Evolutionary conservation across 2,113 vertebrate genomes (phyloP), one percentile per base, ranked within the genome.

Genomic region (Fukomys damarensis): DNA sequence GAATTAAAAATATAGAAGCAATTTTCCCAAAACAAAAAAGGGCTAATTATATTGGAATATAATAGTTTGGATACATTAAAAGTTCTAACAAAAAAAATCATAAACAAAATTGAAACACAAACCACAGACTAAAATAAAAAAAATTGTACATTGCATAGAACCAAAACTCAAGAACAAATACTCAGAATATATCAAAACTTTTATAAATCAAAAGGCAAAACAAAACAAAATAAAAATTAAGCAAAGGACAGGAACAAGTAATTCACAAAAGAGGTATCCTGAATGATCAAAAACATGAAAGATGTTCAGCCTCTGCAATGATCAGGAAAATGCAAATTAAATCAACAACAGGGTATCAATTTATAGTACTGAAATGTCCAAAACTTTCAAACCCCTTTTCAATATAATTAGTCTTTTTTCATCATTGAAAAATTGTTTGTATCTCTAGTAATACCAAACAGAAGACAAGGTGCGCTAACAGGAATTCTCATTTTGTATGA

Each of bases 291-390:
- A 65, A 66, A 54, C 10, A 19, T 26, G 79, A 94, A 80, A 89
- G 16, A 41, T 43, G 41, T 49, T 80, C 19, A 81, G 13, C 32
- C 38, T 81, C 56, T 74, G 17, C 19, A 80, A 86, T 49, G 46
- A 91, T 68, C 22, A 88, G 28, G 12, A 38, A 96, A 77, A 92
- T 77, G 5, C 4, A 91, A 82, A 87, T 68, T 74, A 88, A 91
- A 82, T 74, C 32, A 72, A 80, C 17, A 61, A 61, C 0, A 16
- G 28, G 7, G 41, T 72, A 89, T 16, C 38, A 58, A 12, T 79
- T 80, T 30, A 72, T 43, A 56, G 2, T 2, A 54, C 35, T 26
- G 35, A 13, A 70, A 68, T 41, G 28, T 59, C 5, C 68, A 74
- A 87, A 49, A 82, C 2, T 5, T 61, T 63, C 54, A 85, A 77